A percentile compares a stretch with the other conserved stretches of the same genome.
These are phyloP conservation scores for Schizopygopsis pylzovi DNA, from an alignment of 2,797 vertebrate species.

Conservation along the genomic window DNA sequence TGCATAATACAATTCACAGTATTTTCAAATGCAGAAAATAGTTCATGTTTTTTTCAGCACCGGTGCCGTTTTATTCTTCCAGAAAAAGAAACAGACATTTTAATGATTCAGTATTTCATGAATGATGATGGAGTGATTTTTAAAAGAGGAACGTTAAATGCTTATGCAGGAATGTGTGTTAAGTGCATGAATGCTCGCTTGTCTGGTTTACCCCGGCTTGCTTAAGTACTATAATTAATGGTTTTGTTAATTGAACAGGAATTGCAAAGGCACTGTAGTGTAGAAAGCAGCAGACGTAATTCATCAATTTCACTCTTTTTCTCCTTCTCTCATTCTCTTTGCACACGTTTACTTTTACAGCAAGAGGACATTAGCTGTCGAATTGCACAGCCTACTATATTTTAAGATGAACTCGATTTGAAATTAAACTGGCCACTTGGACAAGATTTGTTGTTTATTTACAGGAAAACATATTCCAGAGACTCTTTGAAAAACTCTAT, in stretches of 20 bases:
- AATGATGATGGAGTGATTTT: constrained; percentile 60
- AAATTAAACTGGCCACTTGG: constrained; percentile 3
- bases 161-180: constrained; percentile 46
- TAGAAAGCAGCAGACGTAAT: constrained; percentile 63
- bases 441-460: constrained; percentile 12
- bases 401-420: constrained; percentile 42
- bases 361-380: constrained; percentile 63
- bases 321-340: constrained; percentile 17
- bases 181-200: constrained; percentile 59
- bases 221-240: constrained; percentile 66
- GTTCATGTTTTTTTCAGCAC: constrained; percentile 32
- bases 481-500: neutral
- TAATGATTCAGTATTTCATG: constrained; percentile 67
- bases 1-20: constrained; percentile 26
- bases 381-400: constrained; percentile 63
- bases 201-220: constrained; percentile 60
- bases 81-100: constrained; percentile 57
- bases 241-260: constrained; percentile 65
- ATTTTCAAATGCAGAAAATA: constrained; percentile 23
- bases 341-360: constrained; percentile 14
- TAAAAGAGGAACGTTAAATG: constrained; percentile 64
- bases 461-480: constrained; percentile 4
- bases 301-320: constrained; percentile 60
- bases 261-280: constrained; percentile 48
- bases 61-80: constrained; percentile 35